A percentile compares a stretch with the other conserved stretches of the same genome.
These are phyloP conservation scores for Carterocephalus palaemon DNA, from an alignment of 2,888 invertebrate genomes.

Conservation along the genomic window DNA sequence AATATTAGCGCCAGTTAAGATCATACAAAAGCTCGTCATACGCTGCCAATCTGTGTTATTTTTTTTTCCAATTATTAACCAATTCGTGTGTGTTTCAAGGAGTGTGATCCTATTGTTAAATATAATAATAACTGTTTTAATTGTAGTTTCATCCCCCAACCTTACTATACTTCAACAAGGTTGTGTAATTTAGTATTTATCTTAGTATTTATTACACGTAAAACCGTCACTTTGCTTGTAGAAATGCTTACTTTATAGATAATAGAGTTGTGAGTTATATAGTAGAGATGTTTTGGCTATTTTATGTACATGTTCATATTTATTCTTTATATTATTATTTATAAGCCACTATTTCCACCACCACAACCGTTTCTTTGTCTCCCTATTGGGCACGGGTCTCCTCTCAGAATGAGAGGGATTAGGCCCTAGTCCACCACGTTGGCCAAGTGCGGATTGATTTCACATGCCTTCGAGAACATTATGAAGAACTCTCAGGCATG, in stretches of 20 bases:
- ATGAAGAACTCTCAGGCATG: too few species aligned
- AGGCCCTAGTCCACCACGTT: too few species aligned
- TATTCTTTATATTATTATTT: constrained; percentile 3
- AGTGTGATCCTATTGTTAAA: constrained; percentile 36
- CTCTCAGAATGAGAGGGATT: too few species aligned
- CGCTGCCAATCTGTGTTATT: constrained; percentile 70
- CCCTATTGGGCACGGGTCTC: too few species aligned
- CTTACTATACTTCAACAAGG: constrained; percentile 63
- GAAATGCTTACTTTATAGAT: constrained; percentile 28
- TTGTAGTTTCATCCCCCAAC: constrained; percentile 29
- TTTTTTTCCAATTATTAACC: constrained; percentile 56
- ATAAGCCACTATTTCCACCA: too few species aligned
- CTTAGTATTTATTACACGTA: too few species aligned
- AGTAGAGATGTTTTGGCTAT: constrained; percentile 71
- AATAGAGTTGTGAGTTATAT: constrained; percentile 24
- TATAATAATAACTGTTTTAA: constrained; percentile 24
- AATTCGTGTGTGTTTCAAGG: constrained; percentile 44
- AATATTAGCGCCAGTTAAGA: constrained; percentile 16
- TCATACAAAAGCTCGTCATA: constrained; percentile 70
- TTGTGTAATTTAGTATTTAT: constrained; percentile 27
- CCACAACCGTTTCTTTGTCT: too few species aligned
- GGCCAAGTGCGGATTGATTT: too few species aligned
- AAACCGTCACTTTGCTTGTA: constrained; percentile 23
- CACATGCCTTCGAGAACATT: too few species aligned
- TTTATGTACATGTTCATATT: constrained; percentile 50